phyloP scores from a whole-genome alignment of 2,888 invertebrate genomes.

The Cinara cedri region DNA sequence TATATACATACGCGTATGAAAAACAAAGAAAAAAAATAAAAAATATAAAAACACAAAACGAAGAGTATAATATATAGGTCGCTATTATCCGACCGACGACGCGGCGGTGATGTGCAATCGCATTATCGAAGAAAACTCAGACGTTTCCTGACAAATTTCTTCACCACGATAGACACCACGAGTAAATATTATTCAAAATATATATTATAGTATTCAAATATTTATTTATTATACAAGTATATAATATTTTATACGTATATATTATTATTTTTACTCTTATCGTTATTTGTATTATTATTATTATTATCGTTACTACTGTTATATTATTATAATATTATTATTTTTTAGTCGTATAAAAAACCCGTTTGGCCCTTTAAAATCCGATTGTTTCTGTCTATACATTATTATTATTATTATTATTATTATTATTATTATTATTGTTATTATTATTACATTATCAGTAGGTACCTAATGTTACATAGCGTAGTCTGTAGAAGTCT shows the following conservation, averaged over 20 bases:
- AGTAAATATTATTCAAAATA: conserved; percentile 53
- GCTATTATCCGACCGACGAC: conserved; percentile 7
- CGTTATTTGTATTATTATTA: not conserved
- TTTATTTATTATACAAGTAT: not conserved
- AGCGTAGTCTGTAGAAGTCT: conserved; percentile 43
- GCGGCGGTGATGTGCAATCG: conserved; percentile 5
- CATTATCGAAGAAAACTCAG: conserved; percentile 48
- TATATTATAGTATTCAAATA: conserved; percentile 23
- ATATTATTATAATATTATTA: conserved; percentile 5
- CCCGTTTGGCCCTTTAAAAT: conserved; percentile 16
- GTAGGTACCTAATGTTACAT: not conserved
- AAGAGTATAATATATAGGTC: conserved; percentile 33
- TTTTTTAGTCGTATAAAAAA: conserved; percentile 30
- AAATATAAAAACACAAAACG: conserved; percentile 9
- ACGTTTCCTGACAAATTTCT: conserved; percentile 49
- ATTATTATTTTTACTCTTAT: conserved; percentile 19
- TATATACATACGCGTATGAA: not conserved
- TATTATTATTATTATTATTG: conserved; percentile 16
- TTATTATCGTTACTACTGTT: conserved; percentile 3
- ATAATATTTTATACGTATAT: conserved; percentile 15
- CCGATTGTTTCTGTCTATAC: conserved; percentile 39
- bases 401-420: conserved; percentile 18
- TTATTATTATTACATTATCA: not conserved
- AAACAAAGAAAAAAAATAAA: not conserved
- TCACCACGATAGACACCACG: conserved; percentile 49